Base-by-base conservation (phyloP, 2,888 invertebrate species). In the Balanococcus diminutus region DNA sequence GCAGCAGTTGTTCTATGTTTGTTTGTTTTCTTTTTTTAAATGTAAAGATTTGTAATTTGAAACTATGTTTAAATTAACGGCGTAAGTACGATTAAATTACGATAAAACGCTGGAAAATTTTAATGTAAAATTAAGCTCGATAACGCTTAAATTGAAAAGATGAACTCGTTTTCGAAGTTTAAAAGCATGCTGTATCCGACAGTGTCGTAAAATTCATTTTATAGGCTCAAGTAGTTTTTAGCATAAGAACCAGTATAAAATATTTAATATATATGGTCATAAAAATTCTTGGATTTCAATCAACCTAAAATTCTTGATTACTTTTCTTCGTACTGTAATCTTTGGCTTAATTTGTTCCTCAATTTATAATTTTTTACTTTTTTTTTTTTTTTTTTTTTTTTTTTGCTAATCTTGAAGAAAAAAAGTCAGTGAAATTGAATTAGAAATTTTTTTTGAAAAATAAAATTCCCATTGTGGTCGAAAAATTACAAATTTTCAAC, bases 151-250 rank as follows among this genome's bases (percentile, higher is more conserved):
- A 72, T 72, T 31, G 72, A 72, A 72, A 72, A 72, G 28, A 72
- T 31, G 72, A 72, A 31, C 72, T 31, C 72, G 14, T 72, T 72
- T 72, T 31, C 9, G 72, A 72, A 72, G 72, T 72, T 72, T 25
- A 31, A 31, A 72, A 72, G 31, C 28, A 31, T 16, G 16, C 14
- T 25, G 72, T 72, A 72, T 25, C 31, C 25, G 9, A 72, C 72
- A 72, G 4, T 31, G 31, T 72, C 72, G 72, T 72, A 72, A 72
- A 72, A 72, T 31, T 72, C 72, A 31, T 31, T 72, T 72, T 72
- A 72, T 72, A 72, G 72, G 72, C 72, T 72, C 31, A 72, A 72
- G 72, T 72, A 72, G 72, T 72, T 72, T 72, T 72, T 72, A 72
- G 72, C 72, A 31, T 72, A 72, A 72, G 72, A 72, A 72, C 11